These are phyloP conservation scores for Leptarthrus brevirostris DNA, from an alignment of 2,888 invertebrate species.

Conservation along the genomic window DNA sequence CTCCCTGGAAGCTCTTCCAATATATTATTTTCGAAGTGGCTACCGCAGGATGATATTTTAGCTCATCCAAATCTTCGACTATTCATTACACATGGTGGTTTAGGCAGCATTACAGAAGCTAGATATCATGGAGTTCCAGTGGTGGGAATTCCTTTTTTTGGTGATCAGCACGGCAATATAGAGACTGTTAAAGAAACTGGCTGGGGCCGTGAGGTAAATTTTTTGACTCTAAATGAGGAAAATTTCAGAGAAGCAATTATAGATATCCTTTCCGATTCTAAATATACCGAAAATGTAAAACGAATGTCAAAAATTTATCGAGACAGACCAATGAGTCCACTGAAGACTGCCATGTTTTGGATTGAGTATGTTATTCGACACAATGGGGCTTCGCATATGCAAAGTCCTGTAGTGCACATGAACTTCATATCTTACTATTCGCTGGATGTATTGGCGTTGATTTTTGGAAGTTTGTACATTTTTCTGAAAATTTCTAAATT, in stretches of 20 bases:
- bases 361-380: slow-evolving; percentile 67
- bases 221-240: slow-evolving; percentile 50
- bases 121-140: slow-evolving; percentile 82
- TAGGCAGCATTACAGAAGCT: slow-evolving; percentile 81
- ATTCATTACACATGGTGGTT: slow-evolving; percentile 68
- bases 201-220: slow-evolving; percentile 57
- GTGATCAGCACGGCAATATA: slow-evolving; percentile 82
- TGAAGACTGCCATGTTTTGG: slow-evolving; percentile 67
- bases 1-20: slow-evolving; percentile 65
- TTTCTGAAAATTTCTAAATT: neutral
- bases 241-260: slow-evolving; percentile 58
- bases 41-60: slow-evolving; percentile 77
- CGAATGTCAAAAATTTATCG: slow-evolving; percentile 63
- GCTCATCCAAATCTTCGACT: slow-evolving; percentile 75
- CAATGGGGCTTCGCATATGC: slow-evolving; percentile 65
- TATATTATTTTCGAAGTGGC: slow-evolving; percentile 66
- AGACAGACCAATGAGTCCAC: slow-evolving; percentile 63
- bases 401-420: slow-evolving; percentile 63
- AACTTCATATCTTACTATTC: slow-evolving; percentile 65
- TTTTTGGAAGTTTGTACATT: neutral
- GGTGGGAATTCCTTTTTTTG: slow-evolving; percentile 80
- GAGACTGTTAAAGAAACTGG: slow-evolving; percentile 77
- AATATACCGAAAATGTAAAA: slow-evolving; percentile 62
- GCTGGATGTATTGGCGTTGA: slow-evolving; percentile 61
- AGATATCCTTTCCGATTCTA: slow-evolving; percentile 64